Base-by-base conservation (phyloP, 2,888 invertebrate species). In the Nomada fabriciana region DNA sequence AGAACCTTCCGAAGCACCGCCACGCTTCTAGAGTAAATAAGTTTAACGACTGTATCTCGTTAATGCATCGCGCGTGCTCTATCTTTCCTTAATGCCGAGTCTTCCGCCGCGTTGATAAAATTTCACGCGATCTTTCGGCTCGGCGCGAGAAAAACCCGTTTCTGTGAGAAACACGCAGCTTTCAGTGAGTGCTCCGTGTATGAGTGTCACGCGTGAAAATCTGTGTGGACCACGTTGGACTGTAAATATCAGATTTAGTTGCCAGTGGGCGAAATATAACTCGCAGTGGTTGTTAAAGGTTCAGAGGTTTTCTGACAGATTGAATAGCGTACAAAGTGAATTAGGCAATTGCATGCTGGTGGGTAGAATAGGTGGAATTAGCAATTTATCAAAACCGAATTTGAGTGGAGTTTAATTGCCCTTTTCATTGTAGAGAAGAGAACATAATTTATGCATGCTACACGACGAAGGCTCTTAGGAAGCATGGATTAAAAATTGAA, bases 11-110 rank as follows among this genome's bases (percentile, higher is more conserved):
- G 84, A 74, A 84, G 82, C 80, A 82, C 71, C 82, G 80, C 84
- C 78, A 81, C 84, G 86, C 88, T 89, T 85, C 84, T 86, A 89
- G 90, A 90, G 89, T 91, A 92, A 92, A 92, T 92, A 91, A 89
- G 86, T 90, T 88, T 91, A 91, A 92, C 89, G 89, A 90, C 88
- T 87, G 91, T 91, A 91, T 92, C 91, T 91, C 85, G 90, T 89
- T 89, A 89, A 89, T 83, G 81, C 86, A 91, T 92, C 91, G 89
- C 88, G 80, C 91, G 91, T 92, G 91, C 90, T 87, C 87, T 92
- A 92, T 92, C 91, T 89, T 77, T 67, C 74, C 76, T 82, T 76
- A 64, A 53, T 67, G 63, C 25, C 50, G 69, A 43, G 76, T 67
- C 65, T 74, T 50, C 20, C 69, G 55, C 59, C 72, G 64, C 42